These are phyloP conservation scores for Nesoenas mayeri DNA, from an alignment of 2,113 vertebrate species.

Conservation along the genomic window DNA sequence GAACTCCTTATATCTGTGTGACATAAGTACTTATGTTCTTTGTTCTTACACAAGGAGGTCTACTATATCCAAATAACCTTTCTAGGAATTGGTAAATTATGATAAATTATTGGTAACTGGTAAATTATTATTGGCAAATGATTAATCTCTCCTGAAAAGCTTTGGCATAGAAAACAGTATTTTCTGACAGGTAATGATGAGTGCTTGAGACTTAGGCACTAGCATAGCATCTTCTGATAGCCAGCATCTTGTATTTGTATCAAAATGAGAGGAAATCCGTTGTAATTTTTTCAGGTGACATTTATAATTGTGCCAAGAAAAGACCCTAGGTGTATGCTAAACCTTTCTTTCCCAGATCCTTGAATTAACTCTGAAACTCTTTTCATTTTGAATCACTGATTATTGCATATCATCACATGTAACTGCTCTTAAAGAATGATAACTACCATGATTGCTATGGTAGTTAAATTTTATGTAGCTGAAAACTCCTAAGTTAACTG, in stretches of 20 bases:
- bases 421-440: background rate
- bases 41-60: background rate
- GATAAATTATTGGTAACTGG: background rate
- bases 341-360: background rate
- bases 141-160: background rate
- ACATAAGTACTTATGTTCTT: background rate
- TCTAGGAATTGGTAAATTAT: background rate
- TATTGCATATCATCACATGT: background rate
- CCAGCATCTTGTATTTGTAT: background rate
- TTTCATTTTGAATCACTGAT: background rate
- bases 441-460: background rate
- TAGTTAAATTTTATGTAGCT: background rate
- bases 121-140: background rate
- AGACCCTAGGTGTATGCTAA: background rate
- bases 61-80: background rate
- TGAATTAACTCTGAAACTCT: background rate
- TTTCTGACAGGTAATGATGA: background rate
- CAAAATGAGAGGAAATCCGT: background rate
- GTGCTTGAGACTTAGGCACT: background rate
- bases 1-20: background rate
- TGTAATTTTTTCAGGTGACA: background rate
- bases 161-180: background rate
- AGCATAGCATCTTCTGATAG: background rate
- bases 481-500: background rate
- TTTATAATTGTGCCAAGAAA: background rate